phyloP scores from a whole-genome alignment of 1,140 invertebrate genomes.

The Chrysoperla carnea region DNA sequence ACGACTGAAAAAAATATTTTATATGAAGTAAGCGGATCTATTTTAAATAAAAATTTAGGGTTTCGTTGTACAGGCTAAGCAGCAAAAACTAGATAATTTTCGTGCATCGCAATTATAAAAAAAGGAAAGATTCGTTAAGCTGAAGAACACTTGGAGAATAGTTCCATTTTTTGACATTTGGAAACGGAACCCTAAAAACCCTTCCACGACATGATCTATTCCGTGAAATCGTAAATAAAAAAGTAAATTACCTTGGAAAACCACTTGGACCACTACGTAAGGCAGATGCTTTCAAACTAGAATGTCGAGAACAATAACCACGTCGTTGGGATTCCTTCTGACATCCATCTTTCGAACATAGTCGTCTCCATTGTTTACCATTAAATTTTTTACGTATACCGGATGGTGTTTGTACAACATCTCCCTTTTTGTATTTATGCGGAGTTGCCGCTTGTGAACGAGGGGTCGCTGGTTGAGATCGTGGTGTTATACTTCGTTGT shows the following conservation, averaged over 20 bases:
- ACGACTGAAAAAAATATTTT: slow-evolving; percentile 6
- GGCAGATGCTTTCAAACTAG: slow-evolving; percentile 66
- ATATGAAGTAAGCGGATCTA: no score
- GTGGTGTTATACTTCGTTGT: slow-evolving; percentile 60
- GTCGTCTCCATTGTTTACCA: slow-evolving; percentile 94
- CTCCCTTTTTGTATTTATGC: slow-evolving; percentile 96
- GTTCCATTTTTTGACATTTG: no score
- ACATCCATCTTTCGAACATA: slow-evolving; percentile 89
- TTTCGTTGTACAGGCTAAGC: no score
- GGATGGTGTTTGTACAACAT: slow-evolving; percentile 89
- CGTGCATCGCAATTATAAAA: no score
- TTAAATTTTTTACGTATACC: slow-evolving; percentile 98
- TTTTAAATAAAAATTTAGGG: no score
- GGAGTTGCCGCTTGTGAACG: slow-evolving; percentile 83
- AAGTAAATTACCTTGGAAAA: slow-evolving; percentile 16
- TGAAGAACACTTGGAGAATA: no score
- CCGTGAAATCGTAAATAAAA: background rate
- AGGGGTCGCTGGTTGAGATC: slow-evolving; percentile 75
- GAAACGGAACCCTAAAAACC: no score
- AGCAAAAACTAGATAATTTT: no score
- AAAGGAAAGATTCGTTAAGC: no score
- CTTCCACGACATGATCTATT: no score
- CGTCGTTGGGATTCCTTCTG: slow-evolving; percentile 95
- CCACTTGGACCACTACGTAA: slow-evolving; percentile 21
- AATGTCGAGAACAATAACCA: slow-evolving; percentile 90